phyloP scores from a whole-genome alignment of 1,140 invertebrate species.

The Chrysomallon squamiferum region DNA sequence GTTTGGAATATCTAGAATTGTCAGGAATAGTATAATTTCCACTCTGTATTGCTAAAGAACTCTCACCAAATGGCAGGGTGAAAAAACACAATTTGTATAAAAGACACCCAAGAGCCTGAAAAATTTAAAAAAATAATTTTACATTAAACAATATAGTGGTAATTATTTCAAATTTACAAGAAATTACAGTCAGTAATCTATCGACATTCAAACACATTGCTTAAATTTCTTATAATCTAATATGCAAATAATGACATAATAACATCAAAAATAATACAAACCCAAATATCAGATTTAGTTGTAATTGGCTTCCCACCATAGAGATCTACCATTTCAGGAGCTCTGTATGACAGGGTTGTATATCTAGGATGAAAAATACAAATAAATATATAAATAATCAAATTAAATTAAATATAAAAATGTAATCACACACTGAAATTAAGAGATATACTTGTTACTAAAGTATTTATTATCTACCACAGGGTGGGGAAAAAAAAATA shows the following conservation, averaged over 20 bases:
- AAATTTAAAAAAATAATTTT: slow-evolving; percentile 36
- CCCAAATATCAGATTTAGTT: slow-evolving; percentile 94
- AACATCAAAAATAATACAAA: too few species aligned
- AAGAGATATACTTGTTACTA: too few species aligned
- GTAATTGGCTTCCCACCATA: slow-evolving; percentile 87
- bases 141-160: too few species aligned
- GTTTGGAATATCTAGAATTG: slow-evolving; percentile 75
- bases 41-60: slow-evolving; percentile 90
- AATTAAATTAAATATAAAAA: too few species aligned
- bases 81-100: slow-evolving; percentile 94
- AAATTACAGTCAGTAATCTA: too few species aligned
- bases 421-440: too few species aligned
- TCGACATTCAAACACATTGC: too few species aligned
- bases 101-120: slow-evolving; percentile 86
- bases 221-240: too few species aligned
- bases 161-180: too few species aligned
- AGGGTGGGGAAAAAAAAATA: too few species aligned
- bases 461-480: too few species aligned
- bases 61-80: slow-evolving; percentile 91
- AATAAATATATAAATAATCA: background rate
- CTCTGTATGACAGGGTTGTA: slow-evolving; percentile 90
- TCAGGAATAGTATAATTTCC: slow-evolving; percentile 89
- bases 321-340: slow-evolving; percentile 96
- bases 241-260: too few species aligned
- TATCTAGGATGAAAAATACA: slow-evolving; percentile 67